Evolutionary conservation across 2,113 vertebrate species (phyloP), one percentile per base, ranked within the genome.

Genomic region (Nannobrachium achirus): DNA sequence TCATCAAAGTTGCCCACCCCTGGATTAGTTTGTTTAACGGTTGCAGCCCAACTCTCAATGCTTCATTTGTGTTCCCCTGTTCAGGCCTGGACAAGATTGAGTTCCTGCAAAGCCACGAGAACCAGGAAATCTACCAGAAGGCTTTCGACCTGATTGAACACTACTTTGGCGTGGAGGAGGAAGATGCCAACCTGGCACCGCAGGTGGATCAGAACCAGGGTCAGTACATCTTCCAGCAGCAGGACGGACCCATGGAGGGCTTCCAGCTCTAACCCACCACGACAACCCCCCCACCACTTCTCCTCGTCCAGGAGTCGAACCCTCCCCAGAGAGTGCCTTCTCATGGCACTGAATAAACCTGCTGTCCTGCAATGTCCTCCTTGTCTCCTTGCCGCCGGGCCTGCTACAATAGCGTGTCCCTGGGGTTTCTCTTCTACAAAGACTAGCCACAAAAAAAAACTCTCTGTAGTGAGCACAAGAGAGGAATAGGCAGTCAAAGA

Each of bases 81-180:
- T 64, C 85, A 96, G 95, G 95, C 84, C 90, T 96, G 73, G 94
- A 96, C 87, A 96, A 96, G 92, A 96, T 96, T 58, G 95, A 96
- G 82, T 95, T 96, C 90, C 91, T 95, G 56, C 94, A 96, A 85
- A 95, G 94, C 79, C 95, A 96, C 56, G 95, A 96, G 91, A 96
- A 96, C 81, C 95, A 96, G 76, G 95, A 96, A 81, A 95, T 96
- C 83, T 96, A 96, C 81, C 95, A 96, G 74, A 96, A 96, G 85
- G 95, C 95, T 65, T 96, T 95, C 81, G 95, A 95, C 88, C 87
- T 96, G 69, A 96, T 96, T 71, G 95, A 96, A 81, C 94, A 93
- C 86, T 96, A 95, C 81, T 96, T 96, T 46, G 95, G 95, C 16
- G 94, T 94, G 0, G 95, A 97, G 87, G 96, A 96, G 39, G 95